Evolutionary conservation across 2,888 invertebrate species (phyloP).

Genomic region (Callyntrura sp.): DNA sequence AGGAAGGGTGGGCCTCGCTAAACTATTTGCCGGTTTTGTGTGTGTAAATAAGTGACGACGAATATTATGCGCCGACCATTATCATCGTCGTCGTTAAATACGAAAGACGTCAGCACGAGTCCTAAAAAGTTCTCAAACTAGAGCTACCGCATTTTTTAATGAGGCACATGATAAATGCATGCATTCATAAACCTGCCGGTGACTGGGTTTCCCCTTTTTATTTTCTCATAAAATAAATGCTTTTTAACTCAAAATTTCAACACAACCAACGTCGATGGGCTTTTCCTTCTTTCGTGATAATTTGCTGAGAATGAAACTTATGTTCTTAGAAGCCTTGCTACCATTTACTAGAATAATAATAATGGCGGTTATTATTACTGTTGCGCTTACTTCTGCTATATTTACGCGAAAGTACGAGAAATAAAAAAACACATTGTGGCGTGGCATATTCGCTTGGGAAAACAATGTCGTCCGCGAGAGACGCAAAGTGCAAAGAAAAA

Average conservation of each 20-base stretch:
- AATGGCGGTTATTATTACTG: background rate
- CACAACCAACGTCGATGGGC: slow-evolving; percentile 18
- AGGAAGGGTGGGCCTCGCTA: slow-evolving; percentile 43
- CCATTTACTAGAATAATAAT: background rate
- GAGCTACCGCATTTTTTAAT: background rate
- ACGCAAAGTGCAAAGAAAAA: slow-evolving; percentile 27
- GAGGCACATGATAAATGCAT: background rate
- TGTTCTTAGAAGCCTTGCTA: slow-evolving; percentile 11
- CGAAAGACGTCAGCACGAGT: slow-evolving; percentile 17
- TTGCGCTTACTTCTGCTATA: background rate
- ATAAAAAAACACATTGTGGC: background rate
- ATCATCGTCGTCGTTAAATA: background rate
- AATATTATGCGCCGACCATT: background rate
- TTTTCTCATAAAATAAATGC: slow-evolving; percentile 32
- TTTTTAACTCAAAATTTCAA: slow-evolving; percentile 34
- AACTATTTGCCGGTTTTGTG: slow-evolving; percentile 24
- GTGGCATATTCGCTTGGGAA: background rate
- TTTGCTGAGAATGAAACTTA: slow-evolving; percentile 22
- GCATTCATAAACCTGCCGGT: background rate
- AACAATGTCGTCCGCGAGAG: background rate
- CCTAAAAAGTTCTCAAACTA: slow-evolving; percentile 32
- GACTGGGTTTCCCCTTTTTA: background rate
- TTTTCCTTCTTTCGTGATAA: background rate
- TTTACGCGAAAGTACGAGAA: background rate
- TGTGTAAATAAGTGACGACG: background rate